These are phyloP conservation scores for Procambarus clarkii DNA, from an alignment of 1,140 invertebrate species.

Conservation along the genomic window DNA sequence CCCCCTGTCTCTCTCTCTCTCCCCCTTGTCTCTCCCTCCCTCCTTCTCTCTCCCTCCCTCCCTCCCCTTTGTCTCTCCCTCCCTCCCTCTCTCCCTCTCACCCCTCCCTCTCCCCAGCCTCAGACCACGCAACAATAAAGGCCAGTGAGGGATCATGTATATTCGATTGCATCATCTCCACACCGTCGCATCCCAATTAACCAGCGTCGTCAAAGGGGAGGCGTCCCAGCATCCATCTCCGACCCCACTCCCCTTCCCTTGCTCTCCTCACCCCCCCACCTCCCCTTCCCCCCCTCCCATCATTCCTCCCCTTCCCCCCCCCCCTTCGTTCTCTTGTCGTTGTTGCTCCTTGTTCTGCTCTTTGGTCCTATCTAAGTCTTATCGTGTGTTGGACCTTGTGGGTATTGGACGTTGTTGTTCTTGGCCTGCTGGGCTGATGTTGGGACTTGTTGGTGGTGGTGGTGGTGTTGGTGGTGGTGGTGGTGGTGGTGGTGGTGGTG, in stretches of 20 bases:
- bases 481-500: too few species aligned
- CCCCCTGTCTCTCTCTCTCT: neutral
- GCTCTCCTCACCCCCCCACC: neutral
- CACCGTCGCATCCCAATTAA: constrained; percentile 67
- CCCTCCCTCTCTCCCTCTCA: neutral
- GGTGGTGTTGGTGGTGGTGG: too few species aligned
- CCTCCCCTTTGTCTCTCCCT: neutral
- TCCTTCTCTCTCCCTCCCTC: neutral
- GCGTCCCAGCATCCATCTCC: constrained; percentile 2
- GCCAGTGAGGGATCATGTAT: constrained; percentile 64
- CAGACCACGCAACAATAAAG: constrained; percentile 54
- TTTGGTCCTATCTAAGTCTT: neutral
- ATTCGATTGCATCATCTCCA: constrained; percentile 70
- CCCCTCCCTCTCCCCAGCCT: neutral
- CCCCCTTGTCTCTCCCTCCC: neutral
- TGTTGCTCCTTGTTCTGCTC: neutral
- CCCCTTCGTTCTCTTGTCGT: neutral
- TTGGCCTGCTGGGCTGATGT: neutral
- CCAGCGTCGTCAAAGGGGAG: constrained; percentile 41
- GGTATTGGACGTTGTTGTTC: neutral
- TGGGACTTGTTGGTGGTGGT: too few species aligned
- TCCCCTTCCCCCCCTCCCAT: neutral
- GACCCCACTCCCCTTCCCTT: neutral
- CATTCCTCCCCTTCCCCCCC: neutral
- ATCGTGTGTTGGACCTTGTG: too few species aligned